Percentiles rank a stretch among this genome's conserved stretches.
These are phyloP conservation scores for Axis porcinus DNA, from an alignment of 2,113 vertebrate genomes.

Conservation along the genomic window DNA sequence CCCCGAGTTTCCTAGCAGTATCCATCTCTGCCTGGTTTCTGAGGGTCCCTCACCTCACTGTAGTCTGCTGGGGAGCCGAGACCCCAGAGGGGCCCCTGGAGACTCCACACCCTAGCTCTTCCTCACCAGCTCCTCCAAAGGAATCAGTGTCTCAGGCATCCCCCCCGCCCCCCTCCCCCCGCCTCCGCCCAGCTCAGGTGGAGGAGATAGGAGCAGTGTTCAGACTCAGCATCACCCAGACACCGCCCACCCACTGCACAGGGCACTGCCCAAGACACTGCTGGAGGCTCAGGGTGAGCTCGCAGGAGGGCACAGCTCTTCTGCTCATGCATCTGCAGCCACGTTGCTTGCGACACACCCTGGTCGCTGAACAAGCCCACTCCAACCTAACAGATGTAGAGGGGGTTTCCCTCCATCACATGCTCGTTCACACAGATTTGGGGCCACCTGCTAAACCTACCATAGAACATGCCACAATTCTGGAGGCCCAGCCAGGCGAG, in stretches of 20 bases:
- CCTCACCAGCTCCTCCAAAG: neutral
- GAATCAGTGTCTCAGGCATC: neutral
- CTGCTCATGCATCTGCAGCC: neutral
- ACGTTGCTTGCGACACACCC: neutral
- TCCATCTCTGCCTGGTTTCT: neutral
- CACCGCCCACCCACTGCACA: rapidly evolving
- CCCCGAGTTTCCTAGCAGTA: neutral
- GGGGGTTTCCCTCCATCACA: neutral
- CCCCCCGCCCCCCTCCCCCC: no score
- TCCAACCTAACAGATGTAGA: neutral
- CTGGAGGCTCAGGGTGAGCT: neutral
- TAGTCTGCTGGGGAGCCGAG: neutral
- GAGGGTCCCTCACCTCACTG: neutral
- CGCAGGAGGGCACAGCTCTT: neutral
- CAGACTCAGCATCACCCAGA: neutral
- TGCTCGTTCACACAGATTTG: neutral
- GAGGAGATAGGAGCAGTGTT: neutral
- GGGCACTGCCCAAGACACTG: neutral
- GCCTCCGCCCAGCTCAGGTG: neutral
- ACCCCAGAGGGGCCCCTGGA: neutral
- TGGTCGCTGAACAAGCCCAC: neutral
- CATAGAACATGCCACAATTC: rapidly evolving
- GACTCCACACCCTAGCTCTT: neutral
- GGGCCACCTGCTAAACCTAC: neutral
- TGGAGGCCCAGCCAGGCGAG: neutral